Conservation (phyloP, 2,888 invertebrate genomes). For the Nomada flava region DNA sequence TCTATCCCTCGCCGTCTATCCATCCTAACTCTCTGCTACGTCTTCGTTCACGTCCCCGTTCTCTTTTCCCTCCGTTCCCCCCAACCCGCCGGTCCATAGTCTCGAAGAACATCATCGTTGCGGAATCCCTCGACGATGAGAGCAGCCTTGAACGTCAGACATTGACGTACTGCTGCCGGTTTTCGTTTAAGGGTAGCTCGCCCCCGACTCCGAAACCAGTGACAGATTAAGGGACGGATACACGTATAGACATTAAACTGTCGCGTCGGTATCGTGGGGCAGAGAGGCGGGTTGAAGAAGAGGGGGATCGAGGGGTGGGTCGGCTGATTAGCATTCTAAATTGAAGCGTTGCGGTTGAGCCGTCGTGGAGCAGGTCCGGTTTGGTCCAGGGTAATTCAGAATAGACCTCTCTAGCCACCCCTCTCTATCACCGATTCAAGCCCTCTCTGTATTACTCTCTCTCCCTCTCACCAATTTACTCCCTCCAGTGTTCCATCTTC, state of each 20-base stretch:
- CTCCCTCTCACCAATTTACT: slow-evolving; percentile 26
- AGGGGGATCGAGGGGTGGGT: slow-evolving; percentile 48
- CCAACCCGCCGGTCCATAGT: not conserved
- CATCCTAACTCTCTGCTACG: not conserved
- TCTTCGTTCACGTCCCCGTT: not conserved
- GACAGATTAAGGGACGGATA: slow-evolving; percentile 77
- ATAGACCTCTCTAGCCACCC: slow-evolving; percentile 69
- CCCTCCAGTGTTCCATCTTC: slow-evolving; percentile 6
- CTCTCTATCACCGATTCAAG: slow-evolving; percentile 47
- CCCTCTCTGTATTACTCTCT: slow-evolving; percentile 45
- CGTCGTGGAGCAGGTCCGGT: slow-evolving; percentile 75
- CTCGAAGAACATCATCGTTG: slow-evolving; percentile 50
- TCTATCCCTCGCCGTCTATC: not conserved
- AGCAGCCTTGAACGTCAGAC: slow-evolving; percentile 60
- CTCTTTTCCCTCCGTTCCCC: not conserved
- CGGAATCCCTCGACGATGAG: slow-evolving; percentile 51
- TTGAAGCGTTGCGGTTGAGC: slow-evolving; percentile 83
- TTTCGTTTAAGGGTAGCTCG: slow-evolving; percentile 57
- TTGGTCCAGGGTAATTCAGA: slow-evolving; percentile 78
- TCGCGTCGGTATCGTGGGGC: slow-evolving; percentile 67
- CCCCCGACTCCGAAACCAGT: slow-evolving; percentile 52
- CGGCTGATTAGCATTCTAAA: slow-evolving; percentile 84
- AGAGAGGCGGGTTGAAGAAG: slow-evolving; percentile 28
- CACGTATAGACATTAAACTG: slow-evolving; percentile 80
- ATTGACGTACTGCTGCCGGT: slow-evolving; percentile 65